phyloP scores from a whole-genome alignment of 2,797 vertebrate species.

The Ataeniobius toweri region DNA sequence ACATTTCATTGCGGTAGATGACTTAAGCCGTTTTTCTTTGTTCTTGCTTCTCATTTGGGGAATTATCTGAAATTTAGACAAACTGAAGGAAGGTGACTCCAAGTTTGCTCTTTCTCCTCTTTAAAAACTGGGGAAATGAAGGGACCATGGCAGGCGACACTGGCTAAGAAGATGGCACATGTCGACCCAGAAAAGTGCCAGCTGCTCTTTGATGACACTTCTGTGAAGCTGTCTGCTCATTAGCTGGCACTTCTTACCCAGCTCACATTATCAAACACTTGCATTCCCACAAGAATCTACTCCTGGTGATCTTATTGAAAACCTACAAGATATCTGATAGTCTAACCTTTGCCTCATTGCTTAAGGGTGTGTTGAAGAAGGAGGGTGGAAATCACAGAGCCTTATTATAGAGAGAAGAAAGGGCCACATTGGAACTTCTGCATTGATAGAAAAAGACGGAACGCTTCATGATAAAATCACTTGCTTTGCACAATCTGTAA shows the following conservation, averaged over 20 bases:
- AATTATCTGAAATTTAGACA: slow-evolving; percentile 44
- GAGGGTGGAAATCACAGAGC: slow-evolving; percentile 5
- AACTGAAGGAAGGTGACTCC: slow-evolving; percentile 42
- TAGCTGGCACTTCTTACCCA: slow-evolving; percentile 69
- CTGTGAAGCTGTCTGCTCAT: slow-evolving; percentile 78
- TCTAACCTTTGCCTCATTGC: slow-evolving; percentile 60
- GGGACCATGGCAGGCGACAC: slow-evolving; percentile 47
- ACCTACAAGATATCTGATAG: slow-evolving; percentile 62
- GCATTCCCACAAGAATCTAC: slow-evolving; percentile 66
- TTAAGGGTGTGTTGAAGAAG: slow-evolving; percentile 23
- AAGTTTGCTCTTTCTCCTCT: slow-evolving; percentile 28
- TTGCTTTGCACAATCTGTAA: slow-evolving; percentile 67
- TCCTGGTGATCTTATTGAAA: slow-evolving; percentile 70
- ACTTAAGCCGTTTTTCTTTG: slow-evolving; percentile 36
- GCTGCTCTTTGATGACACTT: slow-evolving; percentile 76
- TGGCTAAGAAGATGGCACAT: slow-evolving; percentile 67
- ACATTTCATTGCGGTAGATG: slow-evolving; percentile 32
- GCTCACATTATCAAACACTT: slow-evolving; percentile 71
- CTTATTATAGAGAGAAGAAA: slow-evolving; percentile 9
- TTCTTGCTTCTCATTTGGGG: slow-evolving; percentile 18
- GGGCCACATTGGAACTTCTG: slow-evolving; percentile 40
- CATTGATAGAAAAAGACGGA: slow-evolving; percentile 50
- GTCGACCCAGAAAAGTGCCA: slow-evolving; percentile 73
- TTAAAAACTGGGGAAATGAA: slow-evolving; percentile 54
- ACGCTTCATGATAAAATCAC: slow-evolving; percentile 58